Percentiles rank a stretch among this genome's conserved stretches.
phyloP scores from a whole-genome alignment of 2,113 vertebrate species.

The Chamaea fasciata region DNA sequence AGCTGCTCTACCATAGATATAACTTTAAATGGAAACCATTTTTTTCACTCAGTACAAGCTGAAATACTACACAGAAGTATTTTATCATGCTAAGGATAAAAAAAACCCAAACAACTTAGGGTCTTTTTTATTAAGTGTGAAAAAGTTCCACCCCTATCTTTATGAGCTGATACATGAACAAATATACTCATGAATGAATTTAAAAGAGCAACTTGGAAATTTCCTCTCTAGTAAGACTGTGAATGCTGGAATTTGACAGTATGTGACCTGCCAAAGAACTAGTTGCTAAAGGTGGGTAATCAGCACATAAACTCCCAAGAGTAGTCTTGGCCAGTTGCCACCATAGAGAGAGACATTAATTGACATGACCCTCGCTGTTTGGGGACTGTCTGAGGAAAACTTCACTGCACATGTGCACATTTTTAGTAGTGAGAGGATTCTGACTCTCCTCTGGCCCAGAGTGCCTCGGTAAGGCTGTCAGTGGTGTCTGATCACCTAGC shows the following conservation, averaged over 20 bases:
- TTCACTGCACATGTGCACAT: neutral
- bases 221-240: neutral
- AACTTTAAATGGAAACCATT: neutral
- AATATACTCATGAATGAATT: neutral
- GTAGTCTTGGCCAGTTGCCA: neutral
- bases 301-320: neutral
- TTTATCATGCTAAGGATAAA: too few relatives aligned
- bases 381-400: neutral
- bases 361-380: neutral
- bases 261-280: neutral
- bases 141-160: neutral
- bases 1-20: neutral
- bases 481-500: neutral
- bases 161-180: neutral
- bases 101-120: fast-evolving
- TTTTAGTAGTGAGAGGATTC: neutral
- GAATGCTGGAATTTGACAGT: neutral
- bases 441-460: neutral
- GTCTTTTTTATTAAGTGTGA: neutral
- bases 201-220: neutral
- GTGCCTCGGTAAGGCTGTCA: neutral
- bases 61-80: neutral
- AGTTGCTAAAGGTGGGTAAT: neutral
- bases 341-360: neutral
- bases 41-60: neutral